A percentile compares a stretch with the other conserved stretches of the same genome.
Conservation (phyloP, 2,113 vertebrate genomes). For the Cygnus atratus region DNA sequence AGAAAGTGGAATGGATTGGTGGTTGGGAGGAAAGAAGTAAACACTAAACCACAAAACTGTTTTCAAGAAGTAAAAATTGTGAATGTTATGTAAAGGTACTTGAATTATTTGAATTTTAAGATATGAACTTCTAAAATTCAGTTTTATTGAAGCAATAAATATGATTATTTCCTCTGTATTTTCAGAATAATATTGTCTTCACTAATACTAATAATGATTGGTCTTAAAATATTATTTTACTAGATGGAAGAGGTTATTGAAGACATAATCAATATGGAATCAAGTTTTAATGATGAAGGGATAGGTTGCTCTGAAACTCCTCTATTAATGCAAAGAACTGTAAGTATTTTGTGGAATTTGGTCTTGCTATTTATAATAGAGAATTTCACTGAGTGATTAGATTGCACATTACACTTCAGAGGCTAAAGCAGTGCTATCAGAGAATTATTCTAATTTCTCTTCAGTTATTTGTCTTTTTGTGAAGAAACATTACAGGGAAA, state of each 20-base stretch:
- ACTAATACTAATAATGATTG: neutral
- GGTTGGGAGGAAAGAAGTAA: neutral
- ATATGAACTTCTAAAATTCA: neutral
- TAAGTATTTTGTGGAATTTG: constrained; percentile 77
- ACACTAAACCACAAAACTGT: neutral
- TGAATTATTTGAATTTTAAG: neutral
- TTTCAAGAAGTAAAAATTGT: neutral
- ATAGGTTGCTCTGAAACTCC: constrained; percentile 86
- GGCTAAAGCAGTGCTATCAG: neutral
- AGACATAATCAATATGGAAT: constrained; percentile 91
- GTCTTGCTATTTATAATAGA: neutral
- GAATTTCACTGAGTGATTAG: neutral
- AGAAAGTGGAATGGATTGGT: neutral
- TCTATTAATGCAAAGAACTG: constrained; percentile 90
- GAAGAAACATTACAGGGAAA: neutral
- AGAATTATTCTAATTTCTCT: neutral
- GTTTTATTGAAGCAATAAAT: neutral
- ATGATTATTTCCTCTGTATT: neutral
- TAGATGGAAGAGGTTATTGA: constrained; percentile 95
- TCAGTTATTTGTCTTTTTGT: neutral
- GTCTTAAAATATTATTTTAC: constrained; percentile 63
- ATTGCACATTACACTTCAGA: neutral
- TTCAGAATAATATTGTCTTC: neutral
- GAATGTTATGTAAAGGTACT: neutral
- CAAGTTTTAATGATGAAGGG: constrained; percentile 89